Evolutionary conservation across 2,888 invertebrate genomes (phyloP), one percentile per base, ranked within the genome.

Genomic region (Tachystola acroxantha): DNA sequence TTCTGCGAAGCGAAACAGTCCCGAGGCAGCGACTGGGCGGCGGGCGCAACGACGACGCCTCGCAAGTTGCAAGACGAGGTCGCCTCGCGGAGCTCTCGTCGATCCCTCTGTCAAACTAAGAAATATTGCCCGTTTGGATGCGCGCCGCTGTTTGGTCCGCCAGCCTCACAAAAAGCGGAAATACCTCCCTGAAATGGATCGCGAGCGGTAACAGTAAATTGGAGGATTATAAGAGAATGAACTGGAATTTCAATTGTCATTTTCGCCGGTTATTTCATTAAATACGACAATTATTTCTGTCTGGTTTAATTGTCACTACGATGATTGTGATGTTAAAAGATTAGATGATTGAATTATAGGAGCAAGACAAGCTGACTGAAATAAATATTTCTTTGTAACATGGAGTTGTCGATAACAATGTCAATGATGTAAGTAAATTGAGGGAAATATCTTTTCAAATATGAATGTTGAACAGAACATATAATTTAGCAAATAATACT

Each of bases 101-200:
- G 67, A 70, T 73, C 65, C 62, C 58, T 58, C 69, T 74, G 75
- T 78, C 80, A 79, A 79, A 79, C 65, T 67, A 71, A 79, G 79
- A 84, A 78, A 81, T 80, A 84, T 84, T 67, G 71, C 68, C 57
- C 57, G 54, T 57, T 48, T 48, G 42, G 48, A 62, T 60, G 11
- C 27, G 27, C 50, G 53, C 50, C 41, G 44, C 54, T 63, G 59
- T 61, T 63, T 57, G 50, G 57, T 58, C 54, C 52, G 57, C 45
- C 49, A 24, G 55, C 55, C 53, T 61, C 49, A 44, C 40, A 58
- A 59, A 64, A 67, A 67, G 50, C 53, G 53, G 57, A 55, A 54
- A 59, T 50, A 60, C 48, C 36, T 39, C 48, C 39, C 37, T 34
- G 36, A 37, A 38, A 36, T 36, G 36, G 25, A 25, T 26, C 29